A percentile compares a stretch with the other conserved stretches of the same genome.
Evolutionary conservation across 2,888 invertebrate species (phyloP).

Genomic region (Drosophila mercatorum): DNA sequence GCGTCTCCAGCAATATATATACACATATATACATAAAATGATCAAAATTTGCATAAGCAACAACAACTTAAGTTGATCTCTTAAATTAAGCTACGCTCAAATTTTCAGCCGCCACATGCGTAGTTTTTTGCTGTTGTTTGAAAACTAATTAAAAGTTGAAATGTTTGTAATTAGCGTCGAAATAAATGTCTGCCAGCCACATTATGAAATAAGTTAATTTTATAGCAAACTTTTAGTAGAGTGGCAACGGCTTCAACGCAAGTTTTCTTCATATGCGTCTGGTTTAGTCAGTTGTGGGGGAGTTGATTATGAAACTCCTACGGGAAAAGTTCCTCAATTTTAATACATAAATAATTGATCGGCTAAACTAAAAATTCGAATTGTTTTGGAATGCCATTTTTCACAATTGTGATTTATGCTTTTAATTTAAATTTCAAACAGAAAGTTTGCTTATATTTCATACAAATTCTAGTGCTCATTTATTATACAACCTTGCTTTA

Average conservation of each 20-base stretch:
- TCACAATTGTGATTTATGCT: neutral
- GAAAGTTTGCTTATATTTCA: neutral
- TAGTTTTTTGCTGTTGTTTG: slow-evolving; percentile 28
- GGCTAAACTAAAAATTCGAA: neutral
- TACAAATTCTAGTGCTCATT: neutral
- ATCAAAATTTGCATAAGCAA: slow-evolving; percentile 58
- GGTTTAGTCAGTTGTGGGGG: slow-evolving; percentile 2
- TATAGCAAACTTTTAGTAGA: slow-evolving; percentile 50
- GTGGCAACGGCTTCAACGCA: neutral
- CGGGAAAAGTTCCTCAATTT: neutral
- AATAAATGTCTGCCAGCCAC: slow-evolving; percentile 75
- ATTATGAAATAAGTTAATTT: slow-evolving; percentile 74
- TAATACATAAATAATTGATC: slow-evolving; percentile 6
- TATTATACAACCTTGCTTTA: neutral
- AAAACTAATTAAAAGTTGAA: slow-evolving; percentile 78
- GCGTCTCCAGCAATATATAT: slow-evolving; percentile 29
- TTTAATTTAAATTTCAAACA: neutral
- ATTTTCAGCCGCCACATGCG: slow-evolving; percentile 15
- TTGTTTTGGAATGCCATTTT: neutral
- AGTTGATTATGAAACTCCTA: slow-evolving; percentile 1
- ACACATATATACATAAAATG: slow-evolving; percentile 29
- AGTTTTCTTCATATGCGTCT: neutral
- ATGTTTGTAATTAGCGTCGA: slow-evolving; percentile 76
- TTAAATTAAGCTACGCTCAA: slow-evolving; percentile 14
- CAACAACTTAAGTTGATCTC: slow-evolving; percentile 24